Conservation (phyloP, 2,797 vertebrate species). For the Lacerta agilis region DNA sequence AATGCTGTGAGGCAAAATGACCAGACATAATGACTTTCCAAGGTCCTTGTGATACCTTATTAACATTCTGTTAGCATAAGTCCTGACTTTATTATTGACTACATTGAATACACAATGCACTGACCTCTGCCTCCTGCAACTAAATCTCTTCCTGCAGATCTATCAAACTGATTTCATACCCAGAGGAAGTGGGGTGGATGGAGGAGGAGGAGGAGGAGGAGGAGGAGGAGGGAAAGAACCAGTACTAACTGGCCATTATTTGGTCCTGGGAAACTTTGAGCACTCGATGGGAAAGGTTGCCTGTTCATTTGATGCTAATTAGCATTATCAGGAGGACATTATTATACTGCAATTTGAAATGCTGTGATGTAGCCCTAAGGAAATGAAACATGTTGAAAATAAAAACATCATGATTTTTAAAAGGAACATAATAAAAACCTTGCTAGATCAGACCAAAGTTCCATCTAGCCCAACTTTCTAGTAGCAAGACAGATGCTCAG, state of each 20-base stretch:
- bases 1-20: constrained; percentile 83
- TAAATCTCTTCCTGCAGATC: constrained; percentile 96
- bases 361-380: constrained; percentile 23
- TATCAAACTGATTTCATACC: constrained; percentile 92
- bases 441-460: not conserved
- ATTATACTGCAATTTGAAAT: not conserved
- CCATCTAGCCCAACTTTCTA: not conserved
- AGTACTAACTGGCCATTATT: constrained; percentile 79
- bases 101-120: constrained; percentile 99
- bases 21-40: constrained; percentile 96
- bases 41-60: constrained; percentile 96
- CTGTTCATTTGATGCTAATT: constrained; percentile 34
- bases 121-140: constrained; percentile 97
- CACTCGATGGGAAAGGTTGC: constrained; percentile 39
- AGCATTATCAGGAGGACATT: not conserved
- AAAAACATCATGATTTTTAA: not conserved
- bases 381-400: not conserved
- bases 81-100: constrained; percentile 99
- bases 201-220: constrained; percentile 53
- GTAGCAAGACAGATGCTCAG: not conserved
- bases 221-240: constrained; percentile 78
- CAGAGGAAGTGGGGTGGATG: constrained; percentile 73
- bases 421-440: not conserved
- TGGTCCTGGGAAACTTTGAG: constrained; percentile 82
- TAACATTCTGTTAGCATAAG: constrained; percentile 96